Percentiles rank a stretch among this genome's conserved stretches.
Evolutionary conservation across 2,113 vertebrate species (phyloP).

Genomic region (Python bivittatus): DNA sequence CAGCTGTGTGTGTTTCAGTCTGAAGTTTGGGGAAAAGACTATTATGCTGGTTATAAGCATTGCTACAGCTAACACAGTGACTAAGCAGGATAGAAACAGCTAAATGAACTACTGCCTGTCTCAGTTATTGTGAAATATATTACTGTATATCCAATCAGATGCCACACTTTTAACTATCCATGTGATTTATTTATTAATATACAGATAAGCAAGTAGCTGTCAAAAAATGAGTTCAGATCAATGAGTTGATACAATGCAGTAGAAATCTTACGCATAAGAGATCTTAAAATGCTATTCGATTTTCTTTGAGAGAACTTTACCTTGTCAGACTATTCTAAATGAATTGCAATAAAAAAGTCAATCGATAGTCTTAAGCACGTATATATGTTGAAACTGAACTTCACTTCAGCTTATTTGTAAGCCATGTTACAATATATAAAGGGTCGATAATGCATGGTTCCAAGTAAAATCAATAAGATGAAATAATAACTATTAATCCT

Average conservation of each 20-base stretch:
- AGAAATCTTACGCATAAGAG: background rate
- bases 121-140: constrained; percentile 10
- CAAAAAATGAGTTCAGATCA: background rate
- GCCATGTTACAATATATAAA: background rate
- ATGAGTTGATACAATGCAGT: constrained; percentile 19
- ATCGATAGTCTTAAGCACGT: background rate
- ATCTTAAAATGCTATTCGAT: background rate
- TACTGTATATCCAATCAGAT: background rate
- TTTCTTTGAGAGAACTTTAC: background rate
- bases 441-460: background rate
- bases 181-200: constrained; percentile 40
- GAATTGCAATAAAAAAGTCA: background rate
- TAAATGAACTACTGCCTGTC: too few relatives aligned
- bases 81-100: background rate
- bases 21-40: background rate
- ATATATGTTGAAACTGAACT: background rate
- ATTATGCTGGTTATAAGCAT: background rate
- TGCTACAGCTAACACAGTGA: background rate
- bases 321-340: background rate
- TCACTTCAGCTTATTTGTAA: background rate
- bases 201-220: constrained; percentile 33
- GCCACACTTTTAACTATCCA: constrained; percentile 32
- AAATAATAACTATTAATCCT: background rate
- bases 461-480: background rate
- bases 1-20: background rate